Base-by-base conservation (phyloP, 2,113 vertebrate species). In the Hypanus sabinus region DNA sequence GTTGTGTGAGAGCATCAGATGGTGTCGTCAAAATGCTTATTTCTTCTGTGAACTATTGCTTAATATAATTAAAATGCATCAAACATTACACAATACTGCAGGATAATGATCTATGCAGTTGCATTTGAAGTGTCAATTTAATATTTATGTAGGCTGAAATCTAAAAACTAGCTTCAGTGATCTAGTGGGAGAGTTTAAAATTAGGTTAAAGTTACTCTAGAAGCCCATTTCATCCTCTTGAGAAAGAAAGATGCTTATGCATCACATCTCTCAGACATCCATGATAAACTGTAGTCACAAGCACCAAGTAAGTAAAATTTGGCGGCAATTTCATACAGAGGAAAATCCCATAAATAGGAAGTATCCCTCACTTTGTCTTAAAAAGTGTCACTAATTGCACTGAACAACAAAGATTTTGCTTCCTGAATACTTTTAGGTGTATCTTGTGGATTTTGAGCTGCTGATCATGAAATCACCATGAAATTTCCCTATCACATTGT, bases 21-120 rank as follows among this genome's bases (percentile, higher is more conserved):
- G 22, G 20, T 2, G n/a, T 38, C 33, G 65, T 70, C 88, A 36
- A 36, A 38, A 70, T 38, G 16, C 30, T 36, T 36, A 9, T 36
- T 70, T 68, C 87, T 91, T n/a, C n/a, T 14, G n/a, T n/a, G 6
- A 91, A 20, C 36, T 3, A 62, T 20, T 60, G 46, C 55, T 70
- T 91, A 36, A 70, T 70, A 22, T 3, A 33, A 91, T 91, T 70
- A 36, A 91, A 91, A 91, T 91, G 88, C n/a, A 70, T 36, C 62
- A 38, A 65, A 36, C n/a, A 70, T 70, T 68, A 18, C 62, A 36
- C 18, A 68, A 22, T 70, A 33, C 88, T 38, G 18, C 36, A 68
- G 88, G 88, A 70, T 91, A 91, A 91, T 70, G 62, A 91, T n/a
- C 14, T 60, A 1, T 55, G 16, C 60, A 62, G 60, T 65, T n/a